Evolutionary conservation across 2,113 vertebrate species (phyloP).

Genomic region (Proteles cristata): DNA sequence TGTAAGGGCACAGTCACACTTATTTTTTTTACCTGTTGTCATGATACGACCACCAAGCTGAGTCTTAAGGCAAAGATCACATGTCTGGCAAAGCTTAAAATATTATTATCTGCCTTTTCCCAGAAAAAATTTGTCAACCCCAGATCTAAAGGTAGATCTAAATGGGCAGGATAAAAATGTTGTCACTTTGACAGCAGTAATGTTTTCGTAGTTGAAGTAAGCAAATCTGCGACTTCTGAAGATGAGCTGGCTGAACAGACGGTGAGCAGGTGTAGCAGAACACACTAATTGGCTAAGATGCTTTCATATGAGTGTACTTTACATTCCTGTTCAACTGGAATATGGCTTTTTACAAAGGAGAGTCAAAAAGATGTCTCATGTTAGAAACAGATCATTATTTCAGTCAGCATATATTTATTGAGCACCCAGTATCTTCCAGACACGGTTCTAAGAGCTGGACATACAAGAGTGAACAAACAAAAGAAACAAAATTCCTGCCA

Average conservation of each 20-base stretch:
- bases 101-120: not conserved
- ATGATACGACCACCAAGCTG: too few relatives aligned
- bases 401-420: not conserved
- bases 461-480: not conserved
- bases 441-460: not conserved
- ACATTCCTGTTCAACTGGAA: not conserved
- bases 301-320: not conserved
- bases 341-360: not conserved
- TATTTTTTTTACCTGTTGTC: not conserved
- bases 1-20: not conserved
- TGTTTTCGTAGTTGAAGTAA: constrained; percentile 26
- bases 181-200: not conserved
- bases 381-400: not conserved
- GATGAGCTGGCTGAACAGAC: constrained; percentile 21
- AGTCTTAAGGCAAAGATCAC: not conserved
- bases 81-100: not conserved
- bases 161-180: not conserved
- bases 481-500: not conserved
- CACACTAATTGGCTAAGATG: not conserved
- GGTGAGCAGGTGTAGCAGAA: not conserved
- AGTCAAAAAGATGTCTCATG: not conserved
- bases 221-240: constrained; percentile 44
- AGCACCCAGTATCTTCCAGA: not conserved
- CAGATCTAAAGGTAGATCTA: not conserved
- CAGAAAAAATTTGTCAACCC: not conserved